phyloP scores from a whole-genome alignment of 2,113 vertebrate species.

The Otocyon megalotis region DNA sequence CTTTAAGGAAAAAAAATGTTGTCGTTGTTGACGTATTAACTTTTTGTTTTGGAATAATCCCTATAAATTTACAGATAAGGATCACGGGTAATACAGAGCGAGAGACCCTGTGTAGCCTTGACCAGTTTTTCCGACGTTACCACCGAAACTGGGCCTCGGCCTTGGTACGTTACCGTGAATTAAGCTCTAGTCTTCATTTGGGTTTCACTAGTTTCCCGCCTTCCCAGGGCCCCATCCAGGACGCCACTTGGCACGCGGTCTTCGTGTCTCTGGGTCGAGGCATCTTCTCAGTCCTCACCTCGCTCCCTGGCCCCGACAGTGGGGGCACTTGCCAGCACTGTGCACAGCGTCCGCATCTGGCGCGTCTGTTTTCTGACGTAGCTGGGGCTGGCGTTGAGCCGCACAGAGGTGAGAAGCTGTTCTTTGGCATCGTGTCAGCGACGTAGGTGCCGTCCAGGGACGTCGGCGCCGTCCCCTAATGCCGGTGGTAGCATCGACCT shows the following conservation, averaged over 20 bases:
- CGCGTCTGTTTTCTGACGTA: constrained; percentile 29
- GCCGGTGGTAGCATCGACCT: background rate
- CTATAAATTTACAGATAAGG: constrained; percentile 19
- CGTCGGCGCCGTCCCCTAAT: too few species aligned
- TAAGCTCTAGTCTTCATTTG: background rate
- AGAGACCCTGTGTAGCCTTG: background rate
- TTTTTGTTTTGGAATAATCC: background rate
- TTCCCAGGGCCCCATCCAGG: background rate
- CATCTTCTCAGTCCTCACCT: background rate
- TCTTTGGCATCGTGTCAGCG: background rate
- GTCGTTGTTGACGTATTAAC: background rate
- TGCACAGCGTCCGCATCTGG: background rate
- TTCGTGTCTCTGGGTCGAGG: constrained; percentile 9
- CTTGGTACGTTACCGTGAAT: background rate
- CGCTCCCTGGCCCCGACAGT: background rate
- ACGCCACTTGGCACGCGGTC: background rate
- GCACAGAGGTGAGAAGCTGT: background rate
- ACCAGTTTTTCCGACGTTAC: background rate
- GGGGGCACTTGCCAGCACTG: background rate
- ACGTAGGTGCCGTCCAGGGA: background rate
- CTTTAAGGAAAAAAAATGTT: background rate
- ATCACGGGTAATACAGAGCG: background rate
- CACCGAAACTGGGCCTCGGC: background rate
- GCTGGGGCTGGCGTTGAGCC: background rate
- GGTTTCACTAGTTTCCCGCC: background rate